Evolutionary conservation across 2,797 vertebrate species (phyloP).

Genomic region (Lacerta bilineata): DNA sequence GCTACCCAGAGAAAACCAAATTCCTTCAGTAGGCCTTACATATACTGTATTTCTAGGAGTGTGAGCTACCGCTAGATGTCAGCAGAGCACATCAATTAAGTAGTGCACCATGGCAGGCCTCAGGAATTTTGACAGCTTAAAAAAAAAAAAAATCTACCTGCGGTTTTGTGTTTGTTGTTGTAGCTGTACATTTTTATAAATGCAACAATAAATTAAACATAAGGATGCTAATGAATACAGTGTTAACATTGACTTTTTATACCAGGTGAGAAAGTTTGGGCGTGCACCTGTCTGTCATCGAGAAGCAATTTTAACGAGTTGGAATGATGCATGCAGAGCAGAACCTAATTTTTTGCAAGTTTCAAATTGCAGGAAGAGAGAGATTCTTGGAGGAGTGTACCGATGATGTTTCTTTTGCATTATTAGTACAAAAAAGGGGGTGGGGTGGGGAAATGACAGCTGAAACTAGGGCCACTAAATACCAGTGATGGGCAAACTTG

Average conservation of each 20-base stretch:
- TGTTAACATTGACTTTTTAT: conserved; percentile 48
- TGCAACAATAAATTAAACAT: conserved; percentile 75
- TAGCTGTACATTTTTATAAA: conserved; percentile 73
- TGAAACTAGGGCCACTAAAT: neutral
- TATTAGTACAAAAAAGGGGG: neutral
- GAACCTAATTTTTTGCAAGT: conserved; percentile 28
- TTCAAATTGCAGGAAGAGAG: neutral
- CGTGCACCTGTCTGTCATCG: conserved; percentile 47
- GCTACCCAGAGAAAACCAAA: neutral
- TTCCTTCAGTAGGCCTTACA: conserved; percentile 48
- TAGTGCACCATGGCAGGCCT: conserved; percentile 38
- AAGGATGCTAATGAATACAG: conserved; percentile 69
- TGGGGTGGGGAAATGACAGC: neutral
- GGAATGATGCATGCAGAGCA: conserved; percentile 38
- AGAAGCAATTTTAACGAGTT: conserved; percentile 48
- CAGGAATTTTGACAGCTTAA: conserved; percentile 73
- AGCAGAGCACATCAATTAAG: conserved; percentile 73
- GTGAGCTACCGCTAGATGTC: conserved; percentile 76
- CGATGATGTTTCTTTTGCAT: neutral
- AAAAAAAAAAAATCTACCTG: conserved; percentile 64
- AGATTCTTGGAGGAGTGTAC: neutral
- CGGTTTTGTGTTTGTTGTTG: conserved; percentile 73
- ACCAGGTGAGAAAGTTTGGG: conserved; percentile 55
- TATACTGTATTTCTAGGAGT: neutral
- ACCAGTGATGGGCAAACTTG: neutral